Evolutionary conservation across 1,140 invertebrate genomes (phyloP), one percentile per base, ranked within the genome.

Genomic region (Dolichoris vasculosae): DNA sequence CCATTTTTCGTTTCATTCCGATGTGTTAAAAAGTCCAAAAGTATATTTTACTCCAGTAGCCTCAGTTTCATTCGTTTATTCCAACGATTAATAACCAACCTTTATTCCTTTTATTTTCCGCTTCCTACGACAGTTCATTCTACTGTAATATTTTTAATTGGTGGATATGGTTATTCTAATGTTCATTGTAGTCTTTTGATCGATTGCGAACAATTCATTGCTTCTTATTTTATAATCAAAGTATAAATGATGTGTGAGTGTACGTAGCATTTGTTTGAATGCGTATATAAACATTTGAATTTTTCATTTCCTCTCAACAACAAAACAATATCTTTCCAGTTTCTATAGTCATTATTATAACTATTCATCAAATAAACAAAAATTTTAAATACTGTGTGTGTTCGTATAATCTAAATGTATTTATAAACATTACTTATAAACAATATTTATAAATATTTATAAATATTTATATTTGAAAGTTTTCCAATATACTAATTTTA

Each of bases 151-250:
- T 79, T 85, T 78, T 78, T 82, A 67, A 59, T 83, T 86, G 85
- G 81, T 86, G 85, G 81, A 83, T 83, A 43, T 86, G 85, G 76
- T 83, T 86, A 71, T 79, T 82, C 80, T 83, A 63, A 77, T 77
- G 43, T 86, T 30, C 67, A 83, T 79, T 64, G 64, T 86, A 86
- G 75, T 76, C 59, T 73, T 82, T 83, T 83, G 38, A 86, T 78
- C 48, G 38, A 55, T 86, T 82, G 59, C 59, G 38, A 76, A 80
- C 20, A 73, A 63, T 80, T 79, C 32, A 78, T 55, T 83, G 64
- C 82, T 83, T 86, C 23, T 71, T 71, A 73, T 85, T 38, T 63
- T 80, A 79, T 82, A 69, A 82, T 82, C n/a, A 79, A 71, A 78
- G 84, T 78, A 32, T 69, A 82, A 67, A 59, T 67, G 71, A 46